Base-by-base conservation (phyloP, 2,888 invertebrate species). In the Patella caerulea region DNA sequence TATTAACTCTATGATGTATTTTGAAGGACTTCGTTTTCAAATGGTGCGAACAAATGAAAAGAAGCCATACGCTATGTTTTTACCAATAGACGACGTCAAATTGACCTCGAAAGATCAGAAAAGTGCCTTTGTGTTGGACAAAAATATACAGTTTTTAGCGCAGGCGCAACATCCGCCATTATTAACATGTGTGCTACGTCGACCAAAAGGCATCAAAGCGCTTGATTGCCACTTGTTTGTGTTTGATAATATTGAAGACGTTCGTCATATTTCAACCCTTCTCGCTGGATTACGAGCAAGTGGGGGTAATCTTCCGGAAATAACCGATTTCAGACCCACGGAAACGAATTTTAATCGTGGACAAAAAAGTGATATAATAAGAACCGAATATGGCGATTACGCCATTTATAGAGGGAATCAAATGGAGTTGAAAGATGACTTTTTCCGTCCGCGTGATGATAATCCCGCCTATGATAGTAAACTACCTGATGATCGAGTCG, bases 151-250 rank as follows among this genome's bases (percentile, higher is more conserved):
- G 12, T 94, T 97, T 78, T 95, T 97, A 84, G 97, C 97, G 34
- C 96, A 97, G 85, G 95, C 96, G 77, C 95, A 96, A 83, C 98
- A 99, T 92, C 98, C 98, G 78, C 98, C 99, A 53, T 94, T 99
- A 81, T 97, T 99, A 92, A 98, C 98, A 70, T 98, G 98, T 87
- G 98, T 99, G 82, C 93, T 99, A 86, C 94, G 99, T 73, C 94
- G 99, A 84, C 98, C 98, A 72, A 96, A 96, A 74, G 99, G 99
- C 76, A 98, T 99, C 87, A 98, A 98, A 93, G 98, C 98, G 78
- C 94, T 99, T 82, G 99, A 99, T 93, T 99, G 99, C 93, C 99
- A 99, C 93, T 98, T 98, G 83, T 99, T 99, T 92, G 97, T 99
- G 89, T 98, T 87, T 81, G 86, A 87, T 56, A 83, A 80, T 12